Base-by-base conservation (phyloP, 2,797 vertebrate genomes). In the Odontamblyopus lacepedii region DNA sequence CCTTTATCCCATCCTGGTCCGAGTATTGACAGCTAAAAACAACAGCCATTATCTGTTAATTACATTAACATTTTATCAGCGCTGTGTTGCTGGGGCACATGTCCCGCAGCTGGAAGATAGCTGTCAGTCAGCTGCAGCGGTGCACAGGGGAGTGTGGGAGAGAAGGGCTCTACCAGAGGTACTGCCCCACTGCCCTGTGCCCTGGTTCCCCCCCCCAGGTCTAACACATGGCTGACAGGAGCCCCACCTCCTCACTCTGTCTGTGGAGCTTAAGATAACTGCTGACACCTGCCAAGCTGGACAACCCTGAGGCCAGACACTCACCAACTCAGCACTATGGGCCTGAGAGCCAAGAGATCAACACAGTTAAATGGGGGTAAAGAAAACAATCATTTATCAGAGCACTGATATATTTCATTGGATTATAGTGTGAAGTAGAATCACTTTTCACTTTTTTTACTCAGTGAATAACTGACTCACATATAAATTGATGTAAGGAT, bases 11-110 rank as follows among this genome's bases (percentile, higher is more conserved):
- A 86, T 88, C 84, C 77, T 86, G 81, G 91, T 92, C 88, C 66
- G 83, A 92, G 90, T 94, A 94, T 95, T 91, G 94, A 95, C 94
- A 94, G 92, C 92, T 93, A 94, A 95, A 95, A 95, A 95, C 93
- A 95, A 95, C 93, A 93, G 93, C 92, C 94, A 95, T 95, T 95
- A 95, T 95, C 94, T 94, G 93, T 94, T 95, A 95, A 95, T 95
- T 95, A 95, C 94, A 95, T 95, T 95, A 95, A 95, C 93, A 95
- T 95, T 95, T 95, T 95, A 95, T 95, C 94, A 93, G 94, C 74
- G 41, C 79, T 16, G 72, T 88, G 88, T 83, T 81, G 89, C 83
- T 72, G 81, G 89, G 85, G 85, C 80, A 85, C 88, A 81, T 90
- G 90, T 92, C 91, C 89, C 87, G 79, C 90, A 90, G 91, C 89